Conservation (phyloP, 2,888 invertebrate species). For the Cephus pygmeus region DNA sequence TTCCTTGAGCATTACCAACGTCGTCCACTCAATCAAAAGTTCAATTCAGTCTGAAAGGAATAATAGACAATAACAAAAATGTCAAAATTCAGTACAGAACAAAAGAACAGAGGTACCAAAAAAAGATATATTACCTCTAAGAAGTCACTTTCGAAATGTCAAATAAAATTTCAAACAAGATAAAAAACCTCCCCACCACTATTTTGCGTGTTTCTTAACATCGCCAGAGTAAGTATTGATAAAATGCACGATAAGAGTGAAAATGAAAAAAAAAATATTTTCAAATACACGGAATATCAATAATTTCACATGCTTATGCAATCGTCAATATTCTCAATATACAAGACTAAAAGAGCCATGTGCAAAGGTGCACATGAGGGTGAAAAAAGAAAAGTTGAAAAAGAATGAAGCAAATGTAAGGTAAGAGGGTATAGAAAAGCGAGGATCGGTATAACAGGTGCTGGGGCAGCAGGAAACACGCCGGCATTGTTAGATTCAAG, state of each 20-base stretch:
- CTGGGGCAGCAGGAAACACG: conserved; percentile 36
- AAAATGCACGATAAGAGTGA: neutral
- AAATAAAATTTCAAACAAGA: no score
- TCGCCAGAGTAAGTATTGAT: neutral
- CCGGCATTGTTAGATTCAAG: conserved; percentile 41
- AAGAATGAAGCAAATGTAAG: neutral
- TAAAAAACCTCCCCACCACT: no score
- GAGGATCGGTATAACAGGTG: conserved; percentile 39
- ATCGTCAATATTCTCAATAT: neutral
- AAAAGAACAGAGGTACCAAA: neutral
- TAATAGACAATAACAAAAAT: neutral
- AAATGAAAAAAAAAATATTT: neutral
- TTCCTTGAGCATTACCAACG: neutral
- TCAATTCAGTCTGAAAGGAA: neutral
- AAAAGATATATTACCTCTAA: no score
- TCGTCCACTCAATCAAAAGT: neutral
- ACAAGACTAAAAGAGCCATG: neutral
- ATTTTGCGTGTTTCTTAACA: neutral
- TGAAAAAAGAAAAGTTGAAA: neutral
- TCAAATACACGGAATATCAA: neutral
- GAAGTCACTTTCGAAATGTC: no score
- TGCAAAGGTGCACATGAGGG: neutral
- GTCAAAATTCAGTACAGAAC: neutral
- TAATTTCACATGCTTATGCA: neutral
- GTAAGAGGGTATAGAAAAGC: conserved; percentile 3